Conservation (phyloP, 2,113 vertebrate genomes). For the Campylomormyrus tamandua region DNA sequence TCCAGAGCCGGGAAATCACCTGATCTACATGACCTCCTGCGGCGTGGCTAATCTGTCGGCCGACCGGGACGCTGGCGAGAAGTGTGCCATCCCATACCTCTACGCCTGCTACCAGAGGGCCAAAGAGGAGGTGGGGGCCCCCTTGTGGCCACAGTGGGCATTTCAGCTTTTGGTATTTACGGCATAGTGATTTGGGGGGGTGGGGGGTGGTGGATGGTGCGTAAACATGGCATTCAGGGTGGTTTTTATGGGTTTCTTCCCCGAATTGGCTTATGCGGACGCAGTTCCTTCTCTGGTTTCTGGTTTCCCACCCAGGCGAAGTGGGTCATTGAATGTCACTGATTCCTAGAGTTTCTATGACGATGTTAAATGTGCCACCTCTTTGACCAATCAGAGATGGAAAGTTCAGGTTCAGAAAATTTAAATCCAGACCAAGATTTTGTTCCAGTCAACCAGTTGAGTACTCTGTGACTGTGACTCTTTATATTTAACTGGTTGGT, state of each 20-base stretch:
- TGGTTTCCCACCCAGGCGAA: neutral
- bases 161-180: neutral
- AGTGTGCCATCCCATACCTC: constrained; percentile 79
- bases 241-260: neutral
- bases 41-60: constrained; percentile 79
- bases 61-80: constrained; percentile 88
- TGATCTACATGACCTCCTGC: constrained; percentile 87
- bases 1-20: constrained; percentile 80
- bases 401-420: neutral
- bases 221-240: neutral
- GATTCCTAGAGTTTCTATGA: neutral
- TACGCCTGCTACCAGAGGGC: constrained; percentile 86
- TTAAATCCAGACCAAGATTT: neutral
- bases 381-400: neutral
- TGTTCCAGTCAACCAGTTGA: neutral
- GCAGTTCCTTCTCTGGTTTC: neutral
- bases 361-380: neutral
- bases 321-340: neutral
- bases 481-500: neutral
- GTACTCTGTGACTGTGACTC: neutral
- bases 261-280: neutral
- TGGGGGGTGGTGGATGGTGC: neutral
- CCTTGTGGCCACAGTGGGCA: neutral
- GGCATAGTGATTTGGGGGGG: neutral
- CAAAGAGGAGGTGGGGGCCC: constrained; percentile 77